Percentiles rank a stretch among this genome's conserved stretches.
Evolutionary conservation across 1,140 invertebrate species (phyloP).

Genomic region (Euura lappo): DNA sequence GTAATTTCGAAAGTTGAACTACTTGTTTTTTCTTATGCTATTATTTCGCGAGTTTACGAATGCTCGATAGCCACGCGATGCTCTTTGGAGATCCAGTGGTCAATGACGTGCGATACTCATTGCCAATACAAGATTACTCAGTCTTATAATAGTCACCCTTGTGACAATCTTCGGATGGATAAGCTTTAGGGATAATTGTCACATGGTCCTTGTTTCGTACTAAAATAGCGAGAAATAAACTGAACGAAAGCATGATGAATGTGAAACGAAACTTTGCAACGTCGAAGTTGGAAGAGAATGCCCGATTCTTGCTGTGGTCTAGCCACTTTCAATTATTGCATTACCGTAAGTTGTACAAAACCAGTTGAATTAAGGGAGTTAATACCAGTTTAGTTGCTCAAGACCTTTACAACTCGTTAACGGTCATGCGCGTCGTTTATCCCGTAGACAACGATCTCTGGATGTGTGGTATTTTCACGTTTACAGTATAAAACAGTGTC

Average conservation of each 20-base stretch:
- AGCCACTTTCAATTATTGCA: conserved; percentile 9
- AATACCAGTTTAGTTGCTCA: conserved; percentile 18
- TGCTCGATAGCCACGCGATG: not conserved
- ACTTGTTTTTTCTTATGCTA: not conserved
- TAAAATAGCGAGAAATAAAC: too few species aligned
- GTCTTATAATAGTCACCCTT: too few species aligned
- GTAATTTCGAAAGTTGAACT: not conserved
- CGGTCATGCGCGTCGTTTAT: conserved; percentile 11
- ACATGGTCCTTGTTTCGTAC: too few species aligned
- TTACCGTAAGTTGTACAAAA: conserved; percentile 28
- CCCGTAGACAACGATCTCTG: not conserved
- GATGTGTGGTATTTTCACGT: too few species aligned
- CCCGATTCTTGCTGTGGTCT: not conserved
- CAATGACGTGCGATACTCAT: too few species aligned
- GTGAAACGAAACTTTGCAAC: not conserved
- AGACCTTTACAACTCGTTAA: conserved; percentile 23
- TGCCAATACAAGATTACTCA: too few species aligned
- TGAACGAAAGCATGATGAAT: not conserved
- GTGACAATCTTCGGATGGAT: too few species aligned
- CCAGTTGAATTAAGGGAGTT: conserved; percentile 34
- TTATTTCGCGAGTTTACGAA: not conserved
- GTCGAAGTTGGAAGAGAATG: not conserved
- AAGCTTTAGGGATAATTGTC: too few species aligned
- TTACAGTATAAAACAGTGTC: too few species aligned
- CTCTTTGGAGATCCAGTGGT: not conserved